Percentiles rank a stretch among this genome's conserved stretches.
These are phyloP conservation scores for Prostheceraeus crozeri DNA, from an alignment of 2,888 invertebrate species.

Conservation along the genomic window DNA sequence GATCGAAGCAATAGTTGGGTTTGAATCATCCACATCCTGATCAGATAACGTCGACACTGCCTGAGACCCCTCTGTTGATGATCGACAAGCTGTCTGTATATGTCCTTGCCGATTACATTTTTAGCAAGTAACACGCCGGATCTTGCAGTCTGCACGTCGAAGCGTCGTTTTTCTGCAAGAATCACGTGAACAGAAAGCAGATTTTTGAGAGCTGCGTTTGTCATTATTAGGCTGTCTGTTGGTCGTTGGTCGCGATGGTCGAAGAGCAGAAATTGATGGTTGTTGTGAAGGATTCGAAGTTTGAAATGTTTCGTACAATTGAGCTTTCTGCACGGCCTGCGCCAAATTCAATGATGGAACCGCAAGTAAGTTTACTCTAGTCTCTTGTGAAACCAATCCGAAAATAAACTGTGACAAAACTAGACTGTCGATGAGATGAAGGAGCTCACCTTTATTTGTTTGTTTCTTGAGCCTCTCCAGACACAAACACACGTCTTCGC, in stretches of 20 bases:
- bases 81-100: background rate
- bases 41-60: too few relatives aligned
- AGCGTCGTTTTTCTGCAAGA: slow-evolving; percentile 1
- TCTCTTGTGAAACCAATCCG: background rate
- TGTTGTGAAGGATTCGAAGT: slow-evolving; percentile 8
- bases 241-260: too few relatives aligned
- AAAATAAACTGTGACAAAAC: slow-evolving; percentile 29
- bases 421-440: slow-evolving; percentile 7
- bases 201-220: too few relatives aligned
- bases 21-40: too few relatives aligned
- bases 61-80: too few relatives aligned
- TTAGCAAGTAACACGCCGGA: slow-evolving; percentile 18
- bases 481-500: background rate
- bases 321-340: background rate
- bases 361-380: background rate
- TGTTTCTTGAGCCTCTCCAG: slow-evolving; percentile 12
- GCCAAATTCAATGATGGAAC: background rate
- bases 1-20: slow-evolving; percentile 16
- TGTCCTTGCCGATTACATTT: background rate
- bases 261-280: slow-evolving; percentile 25
- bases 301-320: slow-evolving; percentile 12
- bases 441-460: slow-evolving; percentile 15
- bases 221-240: too few relatives aligned
- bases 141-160: slow-evolving; percentile 11
- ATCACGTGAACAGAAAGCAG: too few relatives aligned